A percentile compares a stretch with the other conserved stretches of the same genome.
phyloP scores from a whole-genome alignment of 2,888 invertebrate genomes.

The Drosophila neotestacea region DNA sequence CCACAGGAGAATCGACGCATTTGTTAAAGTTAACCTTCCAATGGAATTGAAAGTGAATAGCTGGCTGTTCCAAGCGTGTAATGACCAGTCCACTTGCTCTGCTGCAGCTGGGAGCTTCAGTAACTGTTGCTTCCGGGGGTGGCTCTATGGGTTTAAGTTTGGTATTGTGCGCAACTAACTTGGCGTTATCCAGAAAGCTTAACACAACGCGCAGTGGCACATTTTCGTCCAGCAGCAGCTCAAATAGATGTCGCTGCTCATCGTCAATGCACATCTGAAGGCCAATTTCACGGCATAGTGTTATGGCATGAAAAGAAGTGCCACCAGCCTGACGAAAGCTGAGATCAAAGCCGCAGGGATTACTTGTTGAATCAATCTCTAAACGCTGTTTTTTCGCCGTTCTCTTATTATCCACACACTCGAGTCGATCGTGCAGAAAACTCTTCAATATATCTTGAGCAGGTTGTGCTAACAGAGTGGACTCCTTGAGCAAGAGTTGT shows the following conservation, averaged over 20 bases:
- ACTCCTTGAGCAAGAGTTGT: conserved; percentile 53
- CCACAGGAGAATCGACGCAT: conserved; percentile 93
- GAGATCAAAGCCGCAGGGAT: conserved; percentile 38
- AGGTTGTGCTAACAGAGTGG: conserved; percentile 54
- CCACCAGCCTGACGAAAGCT: conserved; percentile 77
- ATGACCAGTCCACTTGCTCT: conserved; percentile 43
- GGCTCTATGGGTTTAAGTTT: conserved; percentile 61
- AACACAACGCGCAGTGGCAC: conserved; percentile 59
- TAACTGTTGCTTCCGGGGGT: not conserved
- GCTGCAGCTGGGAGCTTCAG: not conserved
- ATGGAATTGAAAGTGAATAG: conserved; percentile 50
- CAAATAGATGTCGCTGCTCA: conserved; percentile 72
- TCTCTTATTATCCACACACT: conserved; percentile 42
- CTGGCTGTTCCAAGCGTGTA: conserved; percentile 47
- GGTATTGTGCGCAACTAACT: conserved; percentile 55
- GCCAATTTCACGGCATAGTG: conserved; percentile 75
- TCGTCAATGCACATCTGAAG: conserved; percentile 59
- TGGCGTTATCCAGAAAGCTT: conserved; percentile 57
- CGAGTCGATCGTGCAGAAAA: conserved; percentile 85
- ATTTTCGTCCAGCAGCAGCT: conserved; percentile 70
- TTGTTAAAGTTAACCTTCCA: conserved; percentile 86
- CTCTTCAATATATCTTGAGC: conserved; percentile 86
- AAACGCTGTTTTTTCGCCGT: conserved; percentile 43
- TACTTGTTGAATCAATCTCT: not conserved
- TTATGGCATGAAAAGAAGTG: conserved; percentile 82